These are phyloP conservation scores for Beris chalybata DNA, from an alignment of 2,888 invertebrate species.

Conservation along the genomic window DNA sequence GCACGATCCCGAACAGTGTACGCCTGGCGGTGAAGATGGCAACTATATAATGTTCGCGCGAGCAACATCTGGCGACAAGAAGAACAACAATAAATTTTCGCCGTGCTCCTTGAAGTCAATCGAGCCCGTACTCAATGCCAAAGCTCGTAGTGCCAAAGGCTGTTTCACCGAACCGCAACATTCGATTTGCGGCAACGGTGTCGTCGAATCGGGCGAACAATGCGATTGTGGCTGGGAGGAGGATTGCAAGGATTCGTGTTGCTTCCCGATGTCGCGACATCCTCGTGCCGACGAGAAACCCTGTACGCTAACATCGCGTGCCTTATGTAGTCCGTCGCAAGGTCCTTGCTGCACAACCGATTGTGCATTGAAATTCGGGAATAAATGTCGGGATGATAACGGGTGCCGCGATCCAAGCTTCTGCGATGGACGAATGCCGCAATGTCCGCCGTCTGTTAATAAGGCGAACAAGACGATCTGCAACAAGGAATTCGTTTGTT, in stretches of 20 bases:
- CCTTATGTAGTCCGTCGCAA: slow-evolving; percentile 59
- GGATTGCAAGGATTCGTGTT: slow-evolving; percentile 92
- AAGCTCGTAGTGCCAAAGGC: slow-evolving; percentile 85
- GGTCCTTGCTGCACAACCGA: slow-evolving; percentile 94
- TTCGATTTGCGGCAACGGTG: slow-evolving; percentile 97
- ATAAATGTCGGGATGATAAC: slow-evolving; percentile 90
- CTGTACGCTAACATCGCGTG: slow-evolving; percentile 78
- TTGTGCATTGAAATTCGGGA: slow-evolving; percentile 81
- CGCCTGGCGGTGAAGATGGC: slow-evolving; percentile 94
- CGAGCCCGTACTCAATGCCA: slow-evolving; percentile 87
- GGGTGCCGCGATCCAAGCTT: slow-evolving; percentile 91
- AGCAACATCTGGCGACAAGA: slow-evolving; percentile 96
- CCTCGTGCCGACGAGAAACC: slow-evolving; percentile 78
- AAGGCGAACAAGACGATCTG: slow-evolving; percentile 95
- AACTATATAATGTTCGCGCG: slow-evolving; percentile 99
- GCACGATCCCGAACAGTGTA: slow-evolving; percentile 94
- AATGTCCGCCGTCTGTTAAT: slow-evolving; percentile 89
- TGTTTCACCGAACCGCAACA: slow-evolving; percentile 93
- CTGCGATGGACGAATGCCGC: slow-evolving; percentile 86
- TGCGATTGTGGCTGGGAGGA: slow-evolving; percentile 99
- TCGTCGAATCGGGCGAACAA: slow-evolving; percentile 95
- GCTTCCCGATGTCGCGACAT: slow-evolving; percentile 84
- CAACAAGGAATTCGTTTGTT: slow-evolving; percentile 96
- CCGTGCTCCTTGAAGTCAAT: slow-evolving; percentile 91
- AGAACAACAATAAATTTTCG: slow-evolving; percentile 97